Evolutionary conservation across 1,140 invertebrate genomes (phyloP), one percentile per base, ranked within the genome.

Genomic region (Tetragonula clypearis): DNA sequence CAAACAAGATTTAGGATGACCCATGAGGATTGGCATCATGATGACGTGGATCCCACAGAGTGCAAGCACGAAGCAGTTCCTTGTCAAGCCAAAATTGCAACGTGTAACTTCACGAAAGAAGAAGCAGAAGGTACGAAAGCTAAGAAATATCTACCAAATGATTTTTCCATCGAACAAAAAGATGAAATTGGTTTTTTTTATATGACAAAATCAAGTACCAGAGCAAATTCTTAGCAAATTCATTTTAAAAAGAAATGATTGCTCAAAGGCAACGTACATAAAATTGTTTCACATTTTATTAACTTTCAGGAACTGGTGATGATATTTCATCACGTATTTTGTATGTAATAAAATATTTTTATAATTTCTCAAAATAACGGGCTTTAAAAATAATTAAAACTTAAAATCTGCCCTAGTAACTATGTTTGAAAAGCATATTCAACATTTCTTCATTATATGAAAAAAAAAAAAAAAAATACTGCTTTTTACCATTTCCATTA

Each of bases 1-100:
- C 95, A 96, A 71, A 93, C 96, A 87, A 95, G 97, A 75, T 96
- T 96, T 1, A 94, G 98, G 21, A 62, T 62, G 60, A 17, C 93
- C 93, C 55, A 88, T 93, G 78, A 93, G 84, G 93, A 86, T 80
- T 90, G 77, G 84, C 84, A 95, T 8, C 88, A 93, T 30, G 95
- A 96, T 35, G 95, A 91, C 9, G 88, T 91, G 9, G 92, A 84
- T 68, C 69, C 91, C 1, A 90, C 92, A 58, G 92, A 94, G 14
- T 95, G 94, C 82, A 93, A 90, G 60, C 77, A 85, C 55, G 90
- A 95, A 14, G 86, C 86, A 23, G 95, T 95, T 82, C 93, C 90
- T 86, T 95, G 94, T 58, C 94, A 92, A 71, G 94, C 96, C 82
- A 94, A 94, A 41, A 92, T 95, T 49, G 89, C 93, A 15, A 88